These are phyloP conservation scores for Odontomyia ornata DNA, from an alignment of 2,888 invertebrate species.

Conservation along the genomic window DNA sequence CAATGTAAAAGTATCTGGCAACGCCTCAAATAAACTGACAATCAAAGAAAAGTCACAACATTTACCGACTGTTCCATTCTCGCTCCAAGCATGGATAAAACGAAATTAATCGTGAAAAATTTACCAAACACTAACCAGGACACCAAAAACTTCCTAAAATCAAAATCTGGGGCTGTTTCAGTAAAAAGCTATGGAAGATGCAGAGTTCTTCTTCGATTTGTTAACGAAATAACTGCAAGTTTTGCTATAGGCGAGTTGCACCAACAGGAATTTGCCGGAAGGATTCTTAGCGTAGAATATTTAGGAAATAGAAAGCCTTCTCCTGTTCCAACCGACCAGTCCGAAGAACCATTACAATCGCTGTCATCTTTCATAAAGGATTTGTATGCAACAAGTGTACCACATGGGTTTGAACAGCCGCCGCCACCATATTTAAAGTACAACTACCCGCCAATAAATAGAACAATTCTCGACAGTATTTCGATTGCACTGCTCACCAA, in stretches of 20 bases:
- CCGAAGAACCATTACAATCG: slow-evolving; percentile 55
- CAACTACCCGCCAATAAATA: slow-evolving; percentile 80
- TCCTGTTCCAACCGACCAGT: slow-evolving; percentile 52
- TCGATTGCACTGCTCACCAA: slow-evolving; percentile 77
- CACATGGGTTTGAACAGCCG: slow-evolving; percentile 76
- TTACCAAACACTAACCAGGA: slow-evolving; percentile 33
- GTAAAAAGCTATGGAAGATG: slow-evolving; percentile 41
- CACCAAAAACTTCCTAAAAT: slow-evolving; percentile 31
- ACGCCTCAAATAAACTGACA: not conserved
- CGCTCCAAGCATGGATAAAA: slow-evolving; percentile 44
- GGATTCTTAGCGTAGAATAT: slow-evolving; percentile 76
- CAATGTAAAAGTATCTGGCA: too few relatives aligned
- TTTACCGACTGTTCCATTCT: too few relatives aligned
- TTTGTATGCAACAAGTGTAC: slow-evolving; percentile 69
- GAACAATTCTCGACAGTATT: slow-evolving; percentile 79
- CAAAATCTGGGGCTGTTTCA: slow-evolving; percentile 13
- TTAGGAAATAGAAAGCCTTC: slow-evolving; percentile 64
- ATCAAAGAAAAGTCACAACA: slow-evolving; percentile 20
- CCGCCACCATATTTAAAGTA: slow-evolving; percentile 81
- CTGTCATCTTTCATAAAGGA: slow-evolving; percentile 68
- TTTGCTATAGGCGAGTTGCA: slow-evolving; percentile 68
- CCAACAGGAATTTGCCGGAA: slow-evolving; percentile 76
- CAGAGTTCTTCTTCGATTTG: slow-evolving; percentile 38
- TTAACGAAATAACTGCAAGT: slow-evolving; percentile 25
- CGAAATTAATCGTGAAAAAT: slow-evolving; percentile 46